Base-by-base conservation (phyloP, 2,113 vertebrate species). In the Paralichthys olivaceus region DNA sequence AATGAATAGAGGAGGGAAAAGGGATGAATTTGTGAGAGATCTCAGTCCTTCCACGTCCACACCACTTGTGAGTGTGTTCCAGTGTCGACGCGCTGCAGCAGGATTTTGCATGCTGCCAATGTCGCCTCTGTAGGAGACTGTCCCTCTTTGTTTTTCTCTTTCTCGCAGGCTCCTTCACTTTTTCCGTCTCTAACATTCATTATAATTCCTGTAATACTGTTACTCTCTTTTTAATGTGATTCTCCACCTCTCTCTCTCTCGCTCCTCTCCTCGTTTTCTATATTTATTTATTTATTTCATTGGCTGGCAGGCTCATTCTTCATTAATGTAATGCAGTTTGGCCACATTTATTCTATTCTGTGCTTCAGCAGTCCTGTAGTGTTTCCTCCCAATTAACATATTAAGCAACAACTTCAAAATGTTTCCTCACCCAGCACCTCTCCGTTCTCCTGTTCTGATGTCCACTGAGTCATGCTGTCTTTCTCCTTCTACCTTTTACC, bases 261-360 rank as follows among this genome's bases (percentile, higher is more conserved):
- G 19, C 45, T n/a, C 47, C 47, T 37, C 70, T n/a, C 59, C 11
- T 65, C 40, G 79, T 23, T 63, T 13, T 79, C 23, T 61, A 7
- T 76, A 7, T 77, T 11, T 74, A n/a, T 85, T 74, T 83, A 83
- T 76, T 84, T 82, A 80, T 82, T 77, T 72, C 54, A 45, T 61
- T 59, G 72, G 77, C 72, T 86, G 72, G 81, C 81, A 78, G 78
- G 3, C 82, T 82, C 78, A 45, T n/a, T 81, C 73, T 79, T 87
- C 80, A 85, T 88, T 90, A 84, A 87, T 88, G 80, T 85, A 90
- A 89, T 90, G 84, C 78, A 84, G 74, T 80, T 88, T 74, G 28
- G 68, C 55, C 74, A 71, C 75, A 68, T 76, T 65, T 68, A 72
- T 83, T 89, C 79, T 83, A 34, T 80, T 70, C 63, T 60, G 58